Conservation (phyloP, 2,113 vertebrate species). For the Regulus satrapa region DNA sequence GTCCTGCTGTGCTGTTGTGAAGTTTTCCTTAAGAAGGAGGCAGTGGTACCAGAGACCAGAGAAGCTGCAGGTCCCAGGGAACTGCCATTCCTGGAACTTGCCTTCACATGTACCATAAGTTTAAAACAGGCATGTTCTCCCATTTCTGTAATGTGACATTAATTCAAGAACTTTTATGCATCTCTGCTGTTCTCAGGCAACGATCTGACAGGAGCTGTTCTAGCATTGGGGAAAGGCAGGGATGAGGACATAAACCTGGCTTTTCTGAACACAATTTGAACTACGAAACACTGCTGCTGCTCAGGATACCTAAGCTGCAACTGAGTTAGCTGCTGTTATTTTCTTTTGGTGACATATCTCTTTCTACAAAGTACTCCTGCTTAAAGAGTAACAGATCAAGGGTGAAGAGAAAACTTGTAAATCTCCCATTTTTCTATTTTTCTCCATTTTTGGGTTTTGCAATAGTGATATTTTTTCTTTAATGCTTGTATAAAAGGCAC, state of each 20-base stretch:
- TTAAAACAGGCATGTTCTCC: neutral
- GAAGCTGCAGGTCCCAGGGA: neutral
- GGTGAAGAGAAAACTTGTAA: neutral
- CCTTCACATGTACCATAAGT: neutral
- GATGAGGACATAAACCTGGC: neutral
- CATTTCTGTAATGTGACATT: neutral
- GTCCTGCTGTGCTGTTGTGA: neutral
- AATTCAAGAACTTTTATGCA: neutral
- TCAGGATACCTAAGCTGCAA: neutral
- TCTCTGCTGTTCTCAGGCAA: neutral
- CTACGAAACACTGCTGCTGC: neutral
- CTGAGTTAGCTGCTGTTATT: neutral
- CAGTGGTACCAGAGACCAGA: neutral
- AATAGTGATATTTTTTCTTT: accelerated
- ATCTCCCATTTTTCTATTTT: too few relatives aligned
- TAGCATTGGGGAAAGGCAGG: neutral
- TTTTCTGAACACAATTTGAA: neutral
- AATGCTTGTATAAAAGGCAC: neutral
- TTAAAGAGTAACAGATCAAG: neutral
- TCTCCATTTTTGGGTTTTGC: neutral
- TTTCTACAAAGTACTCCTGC: neutral
- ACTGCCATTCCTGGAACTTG: neutral
- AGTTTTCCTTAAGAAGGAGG: neutral
- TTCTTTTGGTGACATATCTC: neutral
- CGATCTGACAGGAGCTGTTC: neutral